Base-by-base conservation (phyloP, 2,888 invertebrate genomes). In the Hypolimnas misippus region DNA sequence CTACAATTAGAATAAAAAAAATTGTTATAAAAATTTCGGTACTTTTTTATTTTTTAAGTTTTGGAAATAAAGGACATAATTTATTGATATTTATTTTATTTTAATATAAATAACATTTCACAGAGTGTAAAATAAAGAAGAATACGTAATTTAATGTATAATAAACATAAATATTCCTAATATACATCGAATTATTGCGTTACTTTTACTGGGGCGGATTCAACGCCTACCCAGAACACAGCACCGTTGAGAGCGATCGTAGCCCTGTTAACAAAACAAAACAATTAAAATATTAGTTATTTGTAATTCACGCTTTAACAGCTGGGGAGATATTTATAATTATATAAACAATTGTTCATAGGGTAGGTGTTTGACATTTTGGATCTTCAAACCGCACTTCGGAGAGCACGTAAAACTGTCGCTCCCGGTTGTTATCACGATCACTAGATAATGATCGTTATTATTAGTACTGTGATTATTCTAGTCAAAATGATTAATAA, bases 201-300 rank as follows among this genome's bases (percentile, higher is more conserved):
- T n/a, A 95, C 93, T 82, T 92, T 92, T 60, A 95, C 86, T 49
- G 93, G 93, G 57, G 93, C 93, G 33, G 94, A 93, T 76, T 94
- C 93, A 55, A 95, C 93, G 50, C 93, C 93, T 3, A 94, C 95
- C 96, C 96, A 96, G 87, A 94, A 96, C 12, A 93, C 93, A 5
- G 93, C 94, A n/a, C 95, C 95, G 77, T 94, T 93, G 77, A 93
- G 86, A 35, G 94, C 96, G 59, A 96, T 93, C 38, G 96, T 96
- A 14, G 93, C 94, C 76, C 95, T 94, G 89, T 74, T 94, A 93
- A 67, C 42, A n/a, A 25, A 40, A n/a, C n/a, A n/a, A n/a, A n/a
- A n/a, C 3, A 58, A 14, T 17, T 14, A 14, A 17, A 17, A 42
- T n/a, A n/a, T n/a, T n/a, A n/a, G n/a, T n/a, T n/a, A n/a, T n/a